Evolutionary conservation across 2,113 vertebrate species (phyloP).

Genomic region (Tympanuchus pallidicinctus): DNA sequence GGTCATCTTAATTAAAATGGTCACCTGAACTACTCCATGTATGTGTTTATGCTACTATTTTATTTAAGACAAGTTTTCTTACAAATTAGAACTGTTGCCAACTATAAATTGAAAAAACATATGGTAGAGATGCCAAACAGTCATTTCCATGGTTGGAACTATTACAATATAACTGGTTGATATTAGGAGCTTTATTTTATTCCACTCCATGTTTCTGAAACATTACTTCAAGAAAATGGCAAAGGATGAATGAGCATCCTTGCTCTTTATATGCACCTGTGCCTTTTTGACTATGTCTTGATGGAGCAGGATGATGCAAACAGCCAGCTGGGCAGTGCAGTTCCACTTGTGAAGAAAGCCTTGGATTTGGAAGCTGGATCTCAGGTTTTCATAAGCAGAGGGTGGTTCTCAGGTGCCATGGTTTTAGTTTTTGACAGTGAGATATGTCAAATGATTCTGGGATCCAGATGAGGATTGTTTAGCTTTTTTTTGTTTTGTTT

Average conservation of each 20-base stretch:
- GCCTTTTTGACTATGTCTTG: background rate
- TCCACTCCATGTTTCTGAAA: background rate
- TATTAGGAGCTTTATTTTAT: background rate
- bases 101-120: background rate
- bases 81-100: background rate
- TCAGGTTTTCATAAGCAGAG: background rate
- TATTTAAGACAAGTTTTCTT: background rate
- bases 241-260: background rate
- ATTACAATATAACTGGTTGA: background rate
- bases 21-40: background rate
- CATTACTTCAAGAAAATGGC: background rate
- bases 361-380: rapidly evolving
- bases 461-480: background rate
- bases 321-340: background rate
- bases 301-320: background rate
- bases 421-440: background rate
- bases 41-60: background rate
- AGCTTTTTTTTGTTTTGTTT: background rate
- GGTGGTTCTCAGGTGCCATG: background rate
- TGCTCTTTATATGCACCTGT: background rate
- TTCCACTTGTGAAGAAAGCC: rapidly evolving
- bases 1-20: background rate
- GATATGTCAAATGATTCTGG: background rate
- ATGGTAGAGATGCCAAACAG: background rate
- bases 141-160: background rate